Percentiles rank a stretch among this genome's conserved stretches.
phyloP scores from a whole-genome alignment of 2,888 invertebrate genomes.

The Harpagoxenus sublaevis region DNA sequence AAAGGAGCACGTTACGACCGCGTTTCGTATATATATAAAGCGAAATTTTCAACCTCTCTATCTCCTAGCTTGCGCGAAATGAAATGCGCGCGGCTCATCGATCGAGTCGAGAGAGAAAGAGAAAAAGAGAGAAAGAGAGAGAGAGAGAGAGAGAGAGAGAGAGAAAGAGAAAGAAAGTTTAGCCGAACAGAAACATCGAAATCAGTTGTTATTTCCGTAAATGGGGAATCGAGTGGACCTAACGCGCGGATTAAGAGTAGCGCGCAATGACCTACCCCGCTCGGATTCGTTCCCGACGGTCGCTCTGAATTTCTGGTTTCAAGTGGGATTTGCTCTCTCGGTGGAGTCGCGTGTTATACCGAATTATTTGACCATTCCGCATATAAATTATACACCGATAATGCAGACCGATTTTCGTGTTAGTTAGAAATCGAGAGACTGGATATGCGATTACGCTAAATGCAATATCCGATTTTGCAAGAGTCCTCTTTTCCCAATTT shows the following conservation, averaged over 20 bases:
- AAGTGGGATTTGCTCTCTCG: conserved; percentile 50
- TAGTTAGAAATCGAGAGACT: conserved; percentile 47
- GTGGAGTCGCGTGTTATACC: conserved; percentile 44
- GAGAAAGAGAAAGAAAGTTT: neutral
- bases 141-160: neutral
- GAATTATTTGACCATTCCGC: conserved; percentile 53
- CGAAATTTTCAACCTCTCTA: conserved; percentile 22
- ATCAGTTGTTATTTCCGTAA: conserved; percentile 52
- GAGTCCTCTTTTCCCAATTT: conserved; percentile 18
- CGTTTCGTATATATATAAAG: neutral
- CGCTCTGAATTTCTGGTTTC: conserved; percentile 43
- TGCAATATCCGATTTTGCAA: conserved; percentile 32
- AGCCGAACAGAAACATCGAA: conserved; percentile 22
- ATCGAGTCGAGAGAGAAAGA: neutral
- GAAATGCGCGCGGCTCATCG: conserved; percentile 19
- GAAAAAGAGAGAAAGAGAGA: neutral
- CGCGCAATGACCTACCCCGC: conserved; percentile 34
- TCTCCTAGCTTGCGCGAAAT: neutral
- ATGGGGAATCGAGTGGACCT: conserved; percentile 44
- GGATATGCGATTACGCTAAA: conserved; percentile 39
- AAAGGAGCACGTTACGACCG: conserved; percentile 11
- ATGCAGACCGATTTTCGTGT: conserved; percentile 42
- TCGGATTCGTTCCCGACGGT: conserved; percentile 35
- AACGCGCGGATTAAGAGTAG: conserved; percentile 43
- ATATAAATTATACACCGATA: conserved; percentile 56